A percentile compares a stretch with the other conserved stretches of the same genome.
Conservation (phyloP, 1,140 invertebrate species). For the Hestina assimilis region DNA sequence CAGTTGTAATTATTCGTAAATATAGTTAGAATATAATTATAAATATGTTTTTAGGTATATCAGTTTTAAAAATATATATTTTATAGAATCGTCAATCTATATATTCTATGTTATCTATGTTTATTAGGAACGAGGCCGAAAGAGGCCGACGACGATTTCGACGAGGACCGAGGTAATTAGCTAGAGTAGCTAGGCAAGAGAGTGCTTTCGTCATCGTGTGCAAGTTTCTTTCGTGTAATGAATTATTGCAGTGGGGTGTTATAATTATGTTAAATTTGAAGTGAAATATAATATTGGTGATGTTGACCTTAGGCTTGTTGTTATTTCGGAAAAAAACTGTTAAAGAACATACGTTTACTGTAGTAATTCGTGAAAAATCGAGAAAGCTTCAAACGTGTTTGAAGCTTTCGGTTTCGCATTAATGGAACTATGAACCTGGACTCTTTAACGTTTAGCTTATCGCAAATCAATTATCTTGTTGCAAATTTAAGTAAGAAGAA, state of each 20-base stretch:
- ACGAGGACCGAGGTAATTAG: too few relatives aligned
- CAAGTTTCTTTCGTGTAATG: constrained; percentile 34
- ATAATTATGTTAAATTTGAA: constrained; percentile 65
- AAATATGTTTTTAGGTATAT: too few relatives aligned
- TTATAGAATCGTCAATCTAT: too few relatives aligned
- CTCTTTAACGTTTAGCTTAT: constrained; percentile 97
- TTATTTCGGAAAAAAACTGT: constrained; percentile 69
- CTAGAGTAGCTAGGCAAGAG: constrained; percentile 21
- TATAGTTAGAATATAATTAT: too few relatives aligned
- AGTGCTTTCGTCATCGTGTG: constrained; percentile 58
- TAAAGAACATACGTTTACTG: constrained; percentile 59
- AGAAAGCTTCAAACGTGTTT: constrained; percentile 90
- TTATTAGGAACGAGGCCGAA: too few relatives aligned
- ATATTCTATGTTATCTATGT: too few relatives aligned
- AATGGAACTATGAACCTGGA: constrained; percentile 99
- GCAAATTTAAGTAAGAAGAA: constrained; percentile 97
- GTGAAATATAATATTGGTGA: constrained; percentile 72
- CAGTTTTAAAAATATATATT: too few relatives aligned
- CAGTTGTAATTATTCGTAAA: too few relatives aligned
- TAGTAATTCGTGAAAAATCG: constrained; percentile 67
- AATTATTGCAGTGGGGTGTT: constrained; percentile 44
- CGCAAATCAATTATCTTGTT: constrained; percentile 98
- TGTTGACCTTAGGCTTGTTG: constrained; percentile 69
- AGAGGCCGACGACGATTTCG: too few relatives aligned
- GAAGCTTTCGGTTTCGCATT: constrained; percentile 81